Percentiles rank a stretch among this genome's conserved stretches.
Conservation (phyloP, 2,113 vertebrate genomes). For the Acanthisitta chloris region DNA sequence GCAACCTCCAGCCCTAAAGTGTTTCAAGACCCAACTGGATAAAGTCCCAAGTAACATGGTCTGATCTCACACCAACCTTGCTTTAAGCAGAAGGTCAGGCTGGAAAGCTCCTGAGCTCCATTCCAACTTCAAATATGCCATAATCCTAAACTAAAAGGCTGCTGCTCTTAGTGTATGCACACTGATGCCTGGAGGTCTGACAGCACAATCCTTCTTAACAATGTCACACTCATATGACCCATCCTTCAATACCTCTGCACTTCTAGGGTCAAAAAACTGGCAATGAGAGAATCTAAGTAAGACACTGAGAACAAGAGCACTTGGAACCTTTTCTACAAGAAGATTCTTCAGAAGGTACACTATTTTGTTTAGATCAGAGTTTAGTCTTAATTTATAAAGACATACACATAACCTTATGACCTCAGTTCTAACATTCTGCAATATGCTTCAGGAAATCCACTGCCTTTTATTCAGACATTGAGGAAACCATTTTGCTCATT, state of each 20-base stretch:
- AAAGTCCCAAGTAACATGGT: neutral
- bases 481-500: neutral
- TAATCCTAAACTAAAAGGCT: neutral
- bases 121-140: neutral
- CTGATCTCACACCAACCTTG: neutral
- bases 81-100: neutral
- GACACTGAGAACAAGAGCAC: neutral
- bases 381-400: neutral
- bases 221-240: neutral
- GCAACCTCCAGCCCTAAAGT: neutral
- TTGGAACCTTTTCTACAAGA: neutral
- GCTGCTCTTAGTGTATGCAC: neutral
- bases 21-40: neutral
- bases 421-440: neutral
- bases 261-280: neutral
- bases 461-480: neutral
- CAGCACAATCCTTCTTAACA: neutral
- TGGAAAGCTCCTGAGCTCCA: neutral
- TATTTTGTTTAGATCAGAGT: neutral
- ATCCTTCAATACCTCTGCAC: neutral
- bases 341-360: neutral
- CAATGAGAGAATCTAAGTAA: neutral
- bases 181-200: neutral
- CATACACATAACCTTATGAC: neutral
- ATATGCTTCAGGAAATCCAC: neutral